Percentiles rank a stretch among this genome's conserved stretches.
Conservation (phyloP, 2,888 invertebrate genomes). For the Scotopteryx bipunctaria region DNA sequence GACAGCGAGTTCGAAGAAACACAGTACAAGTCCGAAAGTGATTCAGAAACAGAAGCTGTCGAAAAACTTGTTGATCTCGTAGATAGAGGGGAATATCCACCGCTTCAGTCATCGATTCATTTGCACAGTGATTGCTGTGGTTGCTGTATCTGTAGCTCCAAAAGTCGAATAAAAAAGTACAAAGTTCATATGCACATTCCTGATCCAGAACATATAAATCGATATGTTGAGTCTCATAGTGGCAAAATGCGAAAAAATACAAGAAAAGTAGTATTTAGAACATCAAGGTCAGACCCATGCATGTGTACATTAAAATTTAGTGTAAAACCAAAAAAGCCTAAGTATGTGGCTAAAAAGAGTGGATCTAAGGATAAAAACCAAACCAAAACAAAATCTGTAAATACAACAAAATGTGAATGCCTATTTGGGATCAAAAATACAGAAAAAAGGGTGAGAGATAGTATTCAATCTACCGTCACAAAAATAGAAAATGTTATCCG, state of each 20-base stretch:
- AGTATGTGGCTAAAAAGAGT: not conserved
- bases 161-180: conserved; percentile 34
- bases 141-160: conserved; percentile 46
- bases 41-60: conserved; percentile 36
- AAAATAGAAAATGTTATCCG: conserved; percentile 36
- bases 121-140: conserved; percentile 47
- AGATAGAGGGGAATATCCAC: conserved; percentile 48
- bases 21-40: conserved; percentile 23
- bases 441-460: conserved; percentile 34
- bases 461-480: conserved; percentile 31
- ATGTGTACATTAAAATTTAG: conserved; percentile 45
- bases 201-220: conserved; percentile 30
- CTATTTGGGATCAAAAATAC: conserved; percentile 33
- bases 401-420: conserved; percentile 31
- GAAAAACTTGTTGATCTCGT: conserved; percentile 45
- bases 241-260: not conserved
- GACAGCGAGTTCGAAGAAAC: conserved; percentile 25
- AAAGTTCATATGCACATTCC: conserved; percentile 34
- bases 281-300: conserved; percentile 51
- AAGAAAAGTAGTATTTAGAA: conserved; percentile 27
- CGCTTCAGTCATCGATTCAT: conserved; percentile 36
- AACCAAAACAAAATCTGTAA: conserved; percentile 24
- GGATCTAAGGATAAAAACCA: conserved; percentile 9
- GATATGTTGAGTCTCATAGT: conserved; percentile 22
- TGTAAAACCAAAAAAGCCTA: conserved; percentile 13